phyloP scores from a whole-genome alignment of 2,113 vertebrate genomes.

The Gymnocephalus cernua region DNA sequence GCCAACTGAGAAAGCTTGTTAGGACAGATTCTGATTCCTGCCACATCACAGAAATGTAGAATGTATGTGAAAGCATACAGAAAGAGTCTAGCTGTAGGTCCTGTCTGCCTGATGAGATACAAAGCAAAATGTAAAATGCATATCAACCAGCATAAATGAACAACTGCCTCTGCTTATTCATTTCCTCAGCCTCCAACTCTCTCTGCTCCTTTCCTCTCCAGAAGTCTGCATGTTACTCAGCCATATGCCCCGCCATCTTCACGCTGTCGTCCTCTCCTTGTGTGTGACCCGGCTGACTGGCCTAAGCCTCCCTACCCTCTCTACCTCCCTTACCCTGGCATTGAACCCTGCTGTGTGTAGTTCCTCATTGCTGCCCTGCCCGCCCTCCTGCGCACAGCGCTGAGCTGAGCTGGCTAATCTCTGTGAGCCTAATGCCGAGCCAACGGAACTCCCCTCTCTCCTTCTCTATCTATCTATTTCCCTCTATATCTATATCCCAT shows the following conservation, averaged over 20 bases:
- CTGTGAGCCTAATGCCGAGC: conserved; percentile 66
- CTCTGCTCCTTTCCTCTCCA: conserved; percentile 8
- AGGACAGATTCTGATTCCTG: conserved; percentile 8
- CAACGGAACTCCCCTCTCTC: conserved; percentile 55
- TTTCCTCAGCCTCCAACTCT: conserved; percentile 39
- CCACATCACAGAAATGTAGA: conserved; percentile 17
- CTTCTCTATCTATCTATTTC: conserved; percentile 44
- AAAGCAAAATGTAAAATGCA: conserved; percentile 26
- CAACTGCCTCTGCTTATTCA: conserved; percentile 40
- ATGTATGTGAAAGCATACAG: conserved; percentile 43
- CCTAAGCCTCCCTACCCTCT: conserved; percentile 31
- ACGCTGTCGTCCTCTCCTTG: conserved; percentile 16
- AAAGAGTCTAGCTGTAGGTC: conserved; percentile 23
- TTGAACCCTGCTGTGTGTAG: conserved; percentile 66
- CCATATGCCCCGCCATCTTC: conserved; percentile 9
- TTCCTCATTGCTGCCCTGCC: conserved; percentile 56
- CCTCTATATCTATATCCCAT: conserved; percentile 63
- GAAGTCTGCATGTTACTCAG: conserved; percentile 29
- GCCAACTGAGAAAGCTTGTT: background rate
- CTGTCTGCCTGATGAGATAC: conserved; percentile 16
- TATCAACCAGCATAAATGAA: conserved; percentile 40
- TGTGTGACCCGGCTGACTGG: conserved; percentile 49
- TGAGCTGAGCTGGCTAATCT: conserved; percentile 73
- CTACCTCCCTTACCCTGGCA: conserved; percentile 57
- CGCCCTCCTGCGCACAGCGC: conserved; percentile 21